A percentile compares a stretch with the other conserved stretches of the same genome.
phyloP scores from a whole-genome alignment of 2,113 vertebrate species.

The Istiophorus platypterus region DNA sequence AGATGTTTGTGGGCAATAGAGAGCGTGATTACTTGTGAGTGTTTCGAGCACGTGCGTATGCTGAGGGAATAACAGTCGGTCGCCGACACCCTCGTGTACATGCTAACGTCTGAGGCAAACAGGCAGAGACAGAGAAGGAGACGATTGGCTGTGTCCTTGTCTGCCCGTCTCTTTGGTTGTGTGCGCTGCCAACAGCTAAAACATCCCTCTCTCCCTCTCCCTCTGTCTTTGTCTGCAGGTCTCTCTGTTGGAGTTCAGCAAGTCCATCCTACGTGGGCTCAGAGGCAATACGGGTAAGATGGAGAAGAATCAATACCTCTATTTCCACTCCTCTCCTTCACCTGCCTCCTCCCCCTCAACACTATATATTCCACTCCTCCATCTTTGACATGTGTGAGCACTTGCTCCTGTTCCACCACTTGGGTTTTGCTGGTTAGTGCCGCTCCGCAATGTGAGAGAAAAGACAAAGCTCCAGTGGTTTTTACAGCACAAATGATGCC shows the following conservation, averaged over 20 bases:
- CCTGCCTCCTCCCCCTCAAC: conserved; percentile 49
- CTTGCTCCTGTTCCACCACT: conserved; percentile 36
- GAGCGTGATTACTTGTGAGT: conserved; percentile 45
- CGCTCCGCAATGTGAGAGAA: conserved; percentile 2
- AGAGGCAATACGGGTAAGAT: conserved; percentile 96
- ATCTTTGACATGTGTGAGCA: conserved; percentile 54
- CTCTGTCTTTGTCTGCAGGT: conserved; percentile 82
- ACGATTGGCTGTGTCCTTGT: conserved; percentile 35
- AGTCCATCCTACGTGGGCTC: conserved; percentile 92
- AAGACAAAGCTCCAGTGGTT: neutral
- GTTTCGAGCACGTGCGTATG: conserved; percentile 18
- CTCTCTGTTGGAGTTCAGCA: conserved; percentile 93
- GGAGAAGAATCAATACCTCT: conserved; percentile 59
- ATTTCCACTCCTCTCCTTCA: conserved; percentile 55
- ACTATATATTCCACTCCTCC: conserved; percentile 51
- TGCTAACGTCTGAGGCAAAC: conserved; percentile 44
- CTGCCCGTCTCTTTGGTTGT: conserved; percentile 23
- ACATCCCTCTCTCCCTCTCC: conserved; percentile 30
- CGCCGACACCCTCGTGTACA: conserved; percentile 44
- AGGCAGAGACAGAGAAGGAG: conserved; percentile 22
- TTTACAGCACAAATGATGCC: conserved; percentile 7
- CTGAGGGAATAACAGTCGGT: conserved; percentile 28
- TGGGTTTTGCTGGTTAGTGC: conserved; percentile 12
- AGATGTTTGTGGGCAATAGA: conserved; percentile 57
- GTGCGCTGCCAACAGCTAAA: conserved; percentile 30